phyloP scores from a whole-genome alignment of 2,797 vertebrate species.

The Limosa lapponica region DNA sequence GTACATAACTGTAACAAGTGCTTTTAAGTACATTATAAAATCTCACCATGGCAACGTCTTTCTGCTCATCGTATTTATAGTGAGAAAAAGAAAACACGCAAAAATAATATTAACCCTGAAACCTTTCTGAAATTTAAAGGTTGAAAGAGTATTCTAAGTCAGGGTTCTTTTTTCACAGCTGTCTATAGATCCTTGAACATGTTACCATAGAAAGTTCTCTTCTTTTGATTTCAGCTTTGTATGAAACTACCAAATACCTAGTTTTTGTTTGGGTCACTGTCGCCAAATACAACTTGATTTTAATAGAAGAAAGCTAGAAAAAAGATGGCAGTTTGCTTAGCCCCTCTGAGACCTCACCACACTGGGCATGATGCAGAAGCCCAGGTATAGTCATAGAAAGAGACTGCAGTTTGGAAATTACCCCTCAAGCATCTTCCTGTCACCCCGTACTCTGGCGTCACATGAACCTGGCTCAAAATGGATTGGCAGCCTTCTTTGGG shows the following conservation, averaged over 20 bases:
- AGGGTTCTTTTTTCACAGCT: neutral
- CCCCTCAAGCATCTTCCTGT: neutral
- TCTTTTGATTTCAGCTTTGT: neutral
- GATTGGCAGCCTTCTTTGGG: neutral
- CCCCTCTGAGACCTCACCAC: neutral
- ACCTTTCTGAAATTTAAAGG: neutral
- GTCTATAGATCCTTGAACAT: neutral
- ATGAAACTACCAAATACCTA: neutral
- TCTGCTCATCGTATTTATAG: constrained; percentile 62
- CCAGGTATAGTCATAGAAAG: neutral
- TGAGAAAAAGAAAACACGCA: constrained; percentile 66
- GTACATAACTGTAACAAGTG: constrained; percentile 26
- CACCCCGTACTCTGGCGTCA: neutral
- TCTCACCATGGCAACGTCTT: constrained; percentile 74
- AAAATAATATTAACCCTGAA: constrained; percentile 48
- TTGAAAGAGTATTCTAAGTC: neutral
- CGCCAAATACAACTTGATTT: neutral
- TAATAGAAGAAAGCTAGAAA: neutral
- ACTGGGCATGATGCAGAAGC: neutral
- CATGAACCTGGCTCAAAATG: neutral
- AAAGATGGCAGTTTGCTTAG: neutral
- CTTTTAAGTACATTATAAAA: constrained; percentile 59
- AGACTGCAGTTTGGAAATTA: neutral
- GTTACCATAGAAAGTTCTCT: neutral
- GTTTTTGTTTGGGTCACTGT: neutral